Base-by-base conservation (phyloP, 2,888 invertebrate species). In the Pristionchus fissidentatus region DNA sequence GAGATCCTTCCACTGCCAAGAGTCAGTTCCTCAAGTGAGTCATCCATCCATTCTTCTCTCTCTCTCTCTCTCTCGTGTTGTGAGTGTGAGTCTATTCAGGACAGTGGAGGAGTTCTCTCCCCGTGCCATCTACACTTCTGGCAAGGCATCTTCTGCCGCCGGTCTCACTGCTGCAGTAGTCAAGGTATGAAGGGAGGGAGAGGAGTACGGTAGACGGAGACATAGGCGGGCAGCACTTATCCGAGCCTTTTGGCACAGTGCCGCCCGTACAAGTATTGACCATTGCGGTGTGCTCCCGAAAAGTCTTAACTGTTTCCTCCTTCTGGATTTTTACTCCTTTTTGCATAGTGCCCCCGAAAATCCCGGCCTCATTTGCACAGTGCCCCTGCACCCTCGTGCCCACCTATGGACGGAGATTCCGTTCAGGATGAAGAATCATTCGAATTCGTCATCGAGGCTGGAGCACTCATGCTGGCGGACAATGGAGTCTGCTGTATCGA, bases 401-500 rank as follows among this genome's bases (percentile, higher is more conserved):
- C n/a, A n/a, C n/a, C n/a, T n/a, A n/a, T n/a, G n/a, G n/a, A n/a
- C n/a, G n/a, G n/a, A 62, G 13, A 7, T 35, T 49, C 52, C 41
- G 26, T 73, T 73, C 84, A 85, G 93, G 99, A 99, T 92, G 98
- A 99, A 93, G 99, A 99, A 93, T 96, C 97, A 0, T 96, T 96
- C 87, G 98, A 99, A 93, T 99, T 98, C 93, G 98, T 99, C 13
- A 99, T 99, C 86, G 99, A 99, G 94, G 99, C 98, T 10, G 99
- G 98, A n/a, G 99, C 99, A 0, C 94, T 99, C 46, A 98, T 99
- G 98, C 94, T 99, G 91, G 99, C 99, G 0, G 99, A 99, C 93
- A 98, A 98, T 92, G 91, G 90, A 73, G 88, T 91, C 29, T 89
- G 87, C 60, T 88, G 88, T 84, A 99, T 99, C 90, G 99, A 99